phyloP scores from a whole-genome alignment of 2,888 invertebrate species.

The Coleophora flavipennella region DNA sequence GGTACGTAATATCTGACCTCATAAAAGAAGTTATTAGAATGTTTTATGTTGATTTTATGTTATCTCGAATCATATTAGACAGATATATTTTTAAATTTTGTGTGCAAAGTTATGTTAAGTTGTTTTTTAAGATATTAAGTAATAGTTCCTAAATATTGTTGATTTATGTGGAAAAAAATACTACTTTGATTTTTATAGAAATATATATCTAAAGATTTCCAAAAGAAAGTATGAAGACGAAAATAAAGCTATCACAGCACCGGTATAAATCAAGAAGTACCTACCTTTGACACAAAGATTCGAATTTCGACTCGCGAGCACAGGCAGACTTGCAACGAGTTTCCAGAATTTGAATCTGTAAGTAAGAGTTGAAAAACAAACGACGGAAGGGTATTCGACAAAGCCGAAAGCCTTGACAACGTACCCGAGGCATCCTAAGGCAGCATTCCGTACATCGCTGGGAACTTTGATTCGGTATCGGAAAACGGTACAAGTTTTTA shows the following conservation, averaged over 20 bases:
- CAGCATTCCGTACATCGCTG: conserved; percentile 34
- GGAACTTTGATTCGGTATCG: conserved; percentile 35
- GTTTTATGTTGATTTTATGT: no score
- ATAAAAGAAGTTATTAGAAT: no score
- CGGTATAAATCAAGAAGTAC: conserved; percentile 30
- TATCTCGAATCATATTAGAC: no score
- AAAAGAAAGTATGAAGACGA: no score
- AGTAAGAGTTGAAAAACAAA: conserved; percentile 54
- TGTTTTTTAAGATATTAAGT: no score
- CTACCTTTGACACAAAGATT: conserved; percentile 33
- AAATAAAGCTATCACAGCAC: conserved; percentile 1
- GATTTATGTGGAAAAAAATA: no score
- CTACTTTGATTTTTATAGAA: no score
- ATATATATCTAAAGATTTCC: no score
- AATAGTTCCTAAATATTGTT: no score
- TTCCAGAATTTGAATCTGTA: conserved; percentile 45
- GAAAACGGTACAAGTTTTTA: conserved; percentile 10
- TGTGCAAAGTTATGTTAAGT: no score
- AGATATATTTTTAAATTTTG: no score
- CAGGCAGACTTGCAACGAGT: conserved; percentile 23
- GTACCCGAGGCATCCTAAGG: conserved; percentile 26
- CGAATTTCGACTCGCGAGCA: conserved; percentile 23
- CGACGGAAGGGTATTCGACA: conserved; percentile 42
- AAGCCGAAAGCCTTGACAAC: conserved; percentile 52
- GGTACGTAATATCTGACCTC: no score